Percentiles rank a stretch among this genome's conserved stretches.
Evolutionary conservation across 2,888 invertebrate species (phyloP).

Genomic region (Serrognathus titanus): DNA sequence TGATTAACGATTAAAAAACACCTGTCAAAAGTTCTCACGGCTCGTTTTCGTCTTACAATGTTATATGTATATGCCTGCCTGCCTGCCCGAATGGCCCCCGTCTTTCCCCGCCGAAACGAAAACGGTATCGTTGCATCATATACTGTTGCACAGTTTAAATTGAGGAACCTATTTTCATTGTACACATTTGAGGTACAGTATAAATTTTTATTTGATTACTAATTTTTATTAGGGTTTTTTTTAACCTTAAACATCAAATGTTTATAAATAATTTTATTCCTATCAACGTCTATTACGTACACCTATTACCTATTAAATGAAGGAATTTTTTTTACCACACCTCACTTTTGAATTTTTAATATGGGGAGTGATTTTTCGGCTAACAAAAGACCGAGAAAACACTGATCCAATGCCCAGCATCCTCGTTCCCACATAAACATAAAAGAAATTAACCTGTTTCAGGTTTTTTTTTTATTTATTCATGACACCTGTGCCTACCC

Average conservation of each 20-base stretch:
- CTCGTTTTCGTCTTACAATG: conserved; percentile 29
- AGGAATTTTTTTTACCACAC: too few species aligned
- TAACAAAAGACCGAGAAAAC: too few species aligned
- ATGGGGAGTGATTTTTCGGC: too few species aligned
- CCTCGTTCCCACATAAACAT: conserved; percentile 8
- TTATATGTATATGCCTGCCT: neutral
- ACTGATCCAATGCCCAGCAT: neutral
- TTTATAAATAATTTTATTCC: too few species aligned
- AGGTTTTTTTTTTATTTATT: conserved; percentile 1
- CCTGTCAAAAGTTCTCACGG: conserved; percentile 46
- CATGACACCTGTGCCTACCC: conserved; percentile 5
- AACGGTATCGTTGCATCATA: conserved; percentile 1
- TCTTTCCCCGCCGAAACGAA: conserved; percentile 3
- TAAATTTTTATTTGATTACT: neutral
- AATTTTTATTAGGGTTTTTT: too few species aligned
- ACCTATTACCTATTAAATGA: too few species aligned
- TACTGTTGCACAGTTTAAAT: conserved; percentile 2
- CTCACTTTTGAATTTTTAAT: too few species aligned
- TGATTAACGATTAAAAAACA: conserved; percentile 44
- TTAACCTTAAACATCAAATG: too few species aligned
- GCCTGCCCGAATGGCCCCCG: neutral
- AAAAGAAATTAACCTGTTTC: conserved; percentile 9
- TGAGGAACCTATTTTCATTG: conserved; percentile 1
- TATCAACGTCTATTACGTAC: too few species aligned
- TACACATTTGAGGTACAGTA: conserved; percentile 6